Conservation (phyloP, 2,113 vertebrate genomes). For the Erpornis zantholeuca region DNA sequence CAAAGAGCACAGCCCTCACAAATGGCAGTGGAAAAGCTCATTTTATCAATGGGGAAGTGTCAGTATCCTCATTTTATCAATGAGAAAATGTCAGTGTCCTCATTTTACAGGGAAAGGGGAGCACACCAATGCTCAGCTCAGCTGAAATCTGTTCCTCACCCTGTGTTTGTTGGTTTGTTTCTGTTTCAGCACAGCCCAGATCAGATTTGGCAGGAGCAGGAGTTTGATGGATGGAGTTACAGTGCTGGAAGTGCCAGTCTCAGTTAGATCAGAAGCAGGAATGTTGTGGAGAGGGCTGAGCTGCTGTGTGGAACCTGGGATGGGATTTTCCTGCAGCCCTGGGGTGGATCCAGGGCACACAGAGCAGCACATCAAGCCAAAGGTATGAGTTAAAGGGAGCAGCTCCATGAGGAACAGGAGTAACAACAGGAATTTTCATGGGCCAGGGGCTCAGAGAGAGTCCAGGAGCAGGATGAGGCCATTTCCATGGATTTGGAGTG, state of each 20-base stretch:
- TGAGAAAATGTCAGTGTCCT: background rate
- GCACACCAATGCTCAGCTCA: background rate
- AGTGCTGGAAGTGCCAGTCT: background rate
- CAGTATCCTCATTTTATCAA: background rate
- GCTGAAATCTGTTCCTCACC: background rate
- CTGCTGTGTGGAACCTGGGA: background rate
- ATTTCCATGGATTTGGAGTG: background rate
- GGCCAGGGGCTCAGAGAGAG: background rate
- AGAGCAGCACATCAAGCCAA: background rate
- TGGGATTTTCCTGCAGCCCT: constrained; percentile 1
- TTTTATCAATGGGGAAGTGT: background rate
- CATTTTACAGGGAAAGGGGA: background rate
- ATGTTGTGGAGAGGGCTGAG: background rate
- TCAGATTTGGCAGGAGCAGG: background rate
- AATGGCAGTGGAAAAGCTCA: background rate
- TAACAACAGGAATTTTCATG: background rate
- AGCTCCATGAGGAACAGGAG: background rate
- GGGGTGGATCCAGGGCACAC: background rate
- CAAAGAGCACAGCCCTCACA: background rate
- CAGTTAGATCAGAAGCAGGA: constrained; percentile 14
- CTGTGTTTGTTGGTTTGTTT: background rate
- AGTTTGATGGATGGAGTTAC: background rate
- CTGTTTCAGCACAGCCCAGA: background rate
- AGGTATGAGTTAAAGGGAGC: background rate
- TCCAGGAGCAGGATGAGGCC: background rate